Base-by-base conservation (phyloP, 2,888 invertebrate species). In the Eustalomyia histrio region DNA sequence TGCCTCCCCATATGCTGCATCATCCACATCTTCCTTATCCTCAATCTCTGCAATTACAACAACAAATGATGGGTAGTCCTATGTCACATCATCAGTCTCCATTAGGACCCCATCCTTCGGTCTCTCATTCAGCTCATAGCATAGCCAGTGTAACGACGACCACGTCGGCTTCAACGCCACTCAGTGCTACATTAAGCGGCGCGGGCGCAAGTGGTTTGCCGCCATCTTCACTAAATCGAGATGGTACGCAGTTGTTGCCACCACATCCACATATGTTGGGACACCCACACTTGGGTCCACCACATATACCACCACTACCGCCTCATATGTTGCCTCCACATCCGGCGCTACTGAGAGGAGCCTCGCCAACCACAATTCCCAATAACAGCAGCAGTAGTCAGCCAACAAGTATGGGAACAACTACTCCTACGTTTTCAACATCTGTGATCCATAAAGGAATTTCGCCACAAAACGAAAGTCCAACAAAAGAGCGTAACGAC, bases 401-500 rank as follows among this genome's bases (percentile, higher is more conserved):
- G 67, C 65, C 84, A 47, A 55, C 68, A 39, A 60, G 64, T 67
- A 21, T 71, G 12, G 63, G 79, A 24, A 57, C 79, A 18, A 69
- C 73, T 84, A 67, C 83, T 78, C 64, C 80, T 64, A 83, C 91
- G 87, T 85, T 91, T 86, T 87, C 88, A 85, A 87, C 90, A 85
- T 89, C 91, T 87, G 89, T 91, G 88, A 88, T 91, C 88, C 88
- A 92, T 89, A 93, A 93, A 86, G 92, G 93, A 73, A 94, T 95
- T 90, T 95, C 95, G 57, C 95, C 96, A 17, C 92, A 95, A 85
- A 95, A 94, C 78, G 95, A 94, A 89, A 95, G 95, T 90, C 95
- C 96, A 67, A 94, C 92, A 86, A 92, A 96, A 87, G 96, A 97
- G 90, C 92, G 96, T 84, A 96, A 96, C 88, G 95, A 94, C 88